Evolutionary conservation across 2,797 vertebrate species (phyloP).

Genomic region (Linurgus olivaceus): DNA sequence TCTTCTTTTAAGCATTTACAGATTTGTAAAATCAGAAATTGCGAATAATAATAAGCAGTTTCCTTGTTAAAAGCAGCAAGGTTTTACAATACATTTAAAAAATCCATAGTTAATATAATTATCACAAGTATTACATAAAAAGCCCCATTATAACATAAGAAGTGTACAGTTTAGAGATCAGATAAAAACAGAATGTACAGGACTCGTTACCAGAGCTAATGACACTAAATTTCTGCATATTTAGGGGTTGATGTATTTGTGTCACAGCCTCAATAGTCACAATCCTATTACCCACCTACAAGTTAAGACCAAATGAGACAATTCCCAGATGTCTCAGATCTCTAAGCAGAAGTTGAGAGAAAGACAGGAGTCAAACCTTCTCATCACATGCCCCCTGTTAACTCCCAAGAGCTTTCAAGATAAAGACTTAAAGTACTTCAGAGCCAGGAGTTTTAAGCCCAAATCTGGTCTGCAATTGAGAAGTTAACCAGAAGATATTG

Average conservation of each 20-base stretch:
- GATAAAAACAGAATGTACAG: background rate
- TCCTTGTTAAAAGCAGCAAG: background rate
- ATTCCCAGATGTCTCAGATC: background rate
- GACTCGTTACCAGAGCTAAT: background rate
- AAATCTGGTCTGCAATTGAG: background rate
- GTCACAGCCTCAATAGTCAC: background rate
- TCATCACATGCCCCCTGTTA: background rate
- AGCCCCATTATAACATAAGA: background rate
- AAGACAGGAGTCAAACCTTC: background rate
- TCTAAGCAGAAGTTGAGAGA: background rate
- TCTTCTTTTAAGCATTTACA: background rate
- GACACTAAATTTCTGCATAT: background rate
- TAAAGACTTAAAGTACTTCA: background rate
- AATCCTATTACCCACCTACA: background rate
- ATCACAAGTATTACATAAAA: background rate
- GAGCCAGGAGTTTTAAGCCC: background rate
- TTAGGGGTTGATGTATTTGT: background rate
- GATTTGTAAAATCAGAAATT: background rate
- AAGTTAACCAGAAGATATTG: background rate
- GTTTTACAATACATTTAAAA: background rate
- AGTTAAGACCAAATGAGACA: background rate
- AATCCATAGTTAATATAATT: background rate
- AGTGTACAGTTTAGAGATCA: background rate
- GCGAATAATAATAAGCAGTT: background rate
- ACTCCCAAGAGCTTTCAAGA: background rate